Evolutionary conservation across 2,113 vertebrate genomes (phyloP).

Genomic region (Chaetura pelagica): DNA sequence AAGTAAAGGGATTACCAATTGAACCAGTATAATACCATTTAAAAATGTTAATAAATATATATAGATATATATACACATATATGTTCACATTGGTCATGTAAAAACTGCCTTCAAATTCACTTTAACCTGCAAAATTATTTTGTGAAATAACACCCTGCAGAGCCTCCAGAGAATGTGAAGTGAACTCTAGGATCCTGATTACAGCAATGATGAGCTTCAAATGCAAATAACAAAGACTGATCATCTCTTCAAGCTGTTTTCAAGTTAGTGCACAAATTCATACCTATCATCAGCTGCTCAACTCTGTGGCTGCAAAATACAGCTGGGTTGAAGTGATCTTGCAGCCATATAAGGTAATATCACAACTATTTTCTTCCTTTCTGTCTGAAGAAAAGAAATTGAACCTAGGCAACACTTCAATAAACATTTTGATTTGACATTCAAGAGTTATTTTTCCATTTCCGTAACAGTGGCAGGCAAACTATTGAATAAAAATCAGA

Average conservation of each 20-base stretch:
- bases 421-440: neutral
- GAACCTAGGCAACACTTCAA: neutral
- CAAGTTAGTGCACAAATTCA: neutral
- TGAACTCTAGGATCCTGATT: neutral
- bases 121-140: neutral
- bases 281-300: neutral
- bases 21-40: neutral
- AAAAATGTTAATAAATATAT: too few species aligned
- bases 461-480: accelerated
- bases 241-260: neutral
- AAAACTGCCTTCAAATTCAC: neutral
- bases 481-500: neutral
- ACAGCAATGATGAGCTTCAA: neutral
- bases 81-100: neutral
- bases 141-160: neutral
- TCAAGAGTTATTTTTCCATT: neutral
- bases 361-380: neutral
- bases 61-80: neutral
- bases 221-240: neutral
- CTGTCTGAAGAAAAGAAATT: neutral
- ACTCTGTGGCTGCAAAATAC: neutral
- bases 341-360: neutral
- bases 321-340: neutral
- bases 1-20: neutral
- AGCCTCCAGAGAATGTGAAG: neutral